Evolutionary conservation across 2,888 invertebrate genomes (phyloP).

Genomic region (Drosophila rellima): DNA sequence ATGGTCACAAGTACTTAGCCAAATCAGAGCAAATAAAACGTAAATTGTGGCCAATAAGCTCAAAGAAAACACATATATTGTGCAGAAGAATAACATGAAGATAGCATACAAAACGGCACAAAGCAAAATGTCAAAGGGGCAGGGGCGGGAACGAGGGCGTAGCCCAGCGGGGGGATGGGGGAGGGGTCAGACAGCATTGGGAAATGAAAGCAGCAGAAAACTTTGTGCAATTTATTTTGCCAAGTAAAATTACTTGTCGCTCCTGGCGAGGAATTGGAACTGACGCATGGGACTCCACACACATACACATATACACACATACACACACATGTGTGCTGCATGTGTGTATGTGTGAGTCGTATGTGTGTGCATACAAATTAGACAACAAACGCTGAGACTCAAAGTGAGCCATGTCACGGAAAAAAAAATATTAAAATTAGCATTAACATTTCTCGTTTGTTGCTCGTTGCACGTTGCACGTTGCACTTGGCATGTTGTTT

Average conservation of each 20-base stretch:
- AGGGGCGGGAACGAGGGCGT: background rate
- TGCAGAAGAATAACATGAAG: constrained; percentile 12
- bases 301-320: constrained; percentile 28
- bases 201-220: constrained; percentile 66
- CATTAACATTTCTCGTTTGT: constrained; percentile 73
- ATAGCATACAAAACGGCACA: constrained; percentile 31
- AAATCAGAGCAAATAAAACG: constrained; percentile 60
- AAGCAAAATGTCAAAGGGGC: constrained; percentile 35
- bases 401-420: constrained; percentile 82
- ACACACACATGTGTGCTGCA: constrained; percentile 3
- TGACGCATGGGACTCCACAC: constrained; percentile 38
- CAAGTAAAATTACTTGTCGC: constrained; percentile 84
- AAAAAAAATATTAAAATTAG: constrained; percentile 85
- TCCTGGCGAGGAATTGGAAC: constrained; percentile 65
- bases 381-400: constrained; percentile 61
- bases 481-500: constrained; percentile 24
- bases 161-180: background rate
- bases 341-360: constrained; percentile 7
- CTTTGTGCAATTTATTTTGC: constrained; percentile 83
- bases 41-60: constrained; percentile 67
- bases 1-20: constrained; percentile 30
- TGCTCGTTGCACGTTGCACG: constrained; percentile 18
- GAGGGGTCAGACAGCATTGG: constrained; percentile 42
- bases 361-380: constrained; percentile 51
- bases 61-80: constrained; percentile 33